A percentile compares a stretch with the other conserved stretches of the same genome.
Evolutionary conservation across 2,888 invertebrate genomes (phyloP).

Genomic region (Epirrita christyi): DNA sequence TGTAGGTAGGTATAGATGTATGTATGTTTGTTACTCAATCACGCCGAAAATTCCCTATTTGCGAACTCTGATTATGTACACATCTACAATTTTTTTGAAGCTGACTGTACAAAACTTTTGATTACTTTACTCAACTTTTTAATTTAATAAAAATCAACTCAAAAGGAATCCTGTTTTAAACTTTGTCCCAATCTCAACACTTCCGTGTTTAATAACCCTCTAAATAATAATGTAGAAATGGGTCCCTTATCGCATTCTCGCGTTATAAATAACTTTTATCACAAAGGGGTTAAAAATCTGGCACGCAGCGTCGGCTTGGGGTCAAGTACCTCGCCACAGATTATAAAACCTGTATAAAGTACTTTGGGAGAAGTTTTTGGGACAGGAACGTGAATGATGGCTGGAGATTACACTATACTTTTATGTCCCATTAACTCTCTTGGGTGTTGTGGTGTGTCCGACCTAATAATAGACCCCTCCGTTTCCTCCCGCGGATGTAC

Average conservation of each 20-base stretch:
- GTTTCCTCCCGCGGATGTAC: no score
- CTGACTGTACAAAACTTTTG: background rate
- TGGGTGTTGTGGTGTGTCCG: no score
- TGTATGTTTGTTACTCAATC: no score
- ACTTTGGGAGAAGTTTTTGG: no score
- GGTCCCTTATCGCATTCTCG: conserved; percentile 28
- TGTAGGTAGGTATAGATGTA: no score
- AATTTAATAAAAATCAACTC: conserved; percentile 1
- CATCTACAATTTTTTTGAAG: background rate
- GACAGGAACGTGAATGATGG: no score
- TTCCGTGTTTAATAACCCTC: conserved; percentile 23
- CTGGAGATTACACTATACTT: no score
- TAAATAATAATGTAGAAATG: conserved; percentile 36
- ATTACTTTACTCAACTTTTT: background rate
- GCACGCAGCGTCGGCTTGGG: conserved; percentile 33
- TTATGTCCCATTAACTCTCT: no score
- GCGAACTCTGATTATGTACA: no score
- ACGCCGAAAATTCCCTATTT: no score
- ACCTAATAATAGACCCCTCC: no score
- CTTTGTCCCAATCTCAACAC: conserved; percentile 20
- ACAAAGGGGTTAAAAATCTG: conserved; percentile 38
- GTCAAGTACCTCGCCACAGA: conserved; percentile 33
- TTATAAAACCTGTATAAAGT: conserved; percentile 27
- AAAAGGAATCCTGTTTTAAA: background rate
- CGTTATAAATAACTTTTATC: conserved; percentile 41